These are phyloP conservation scores for Aramus guarauna DNA, from an alignment of 2,113 vertebrate genomes.

Conservation along the genomic window DNA sequence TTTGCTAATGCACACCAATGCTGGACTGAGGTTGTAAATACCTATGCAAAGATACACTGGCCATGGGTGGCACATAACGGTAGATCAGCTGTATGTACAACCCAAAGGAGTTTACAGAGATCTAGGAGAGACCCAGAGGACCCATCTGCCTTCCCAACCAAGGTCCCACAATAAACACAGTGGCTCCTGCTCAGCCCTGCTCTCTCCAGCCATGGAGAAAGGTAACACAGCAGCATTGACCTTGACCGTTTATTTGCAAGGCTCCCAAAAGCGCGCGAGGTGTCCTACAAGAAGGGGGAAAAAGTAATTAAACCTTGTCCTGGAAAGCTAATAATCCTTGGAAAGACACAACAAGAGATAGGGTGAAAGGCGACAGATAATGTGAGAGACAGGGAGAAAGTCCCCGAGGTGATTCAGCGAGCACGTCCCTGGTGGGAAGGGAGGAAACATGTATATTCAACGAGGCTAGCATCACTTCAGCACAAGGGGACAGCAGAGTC, in stretches of 20 bases:
- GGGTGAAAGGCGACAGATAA: neutral
- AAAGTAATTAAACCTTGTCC: neutral
- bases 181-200: neutral
- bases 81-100: neutral
- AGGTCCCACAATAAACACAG: neutral
- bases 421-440: neutral
- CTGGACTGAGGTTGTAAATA: neutral
- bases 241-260: neutral
- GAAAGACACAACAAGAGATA: neutral
- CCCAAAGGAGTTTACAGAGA: neutral
- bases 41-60: neutral
- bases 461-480: neutral
- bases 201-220: neutral
- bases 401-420: neutral
- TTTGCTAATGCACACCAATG: neutral
- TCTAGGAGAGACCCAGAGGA: neutral
- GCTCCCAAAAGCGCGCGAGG: fast-evolving
- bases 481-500: neutral
- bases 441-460: neutral
- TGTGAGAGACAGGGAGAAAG: neutral
- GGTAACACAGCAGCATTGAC: fast-evolving
- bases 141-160: neutral
- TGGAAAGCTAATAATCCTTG: neutral
- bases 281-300: neutral
- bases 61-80: neutral